Evolutionary conservation across 2,888 invertebrate species (phyloP).

Genomic region (Macrophya annulata): DNA sequence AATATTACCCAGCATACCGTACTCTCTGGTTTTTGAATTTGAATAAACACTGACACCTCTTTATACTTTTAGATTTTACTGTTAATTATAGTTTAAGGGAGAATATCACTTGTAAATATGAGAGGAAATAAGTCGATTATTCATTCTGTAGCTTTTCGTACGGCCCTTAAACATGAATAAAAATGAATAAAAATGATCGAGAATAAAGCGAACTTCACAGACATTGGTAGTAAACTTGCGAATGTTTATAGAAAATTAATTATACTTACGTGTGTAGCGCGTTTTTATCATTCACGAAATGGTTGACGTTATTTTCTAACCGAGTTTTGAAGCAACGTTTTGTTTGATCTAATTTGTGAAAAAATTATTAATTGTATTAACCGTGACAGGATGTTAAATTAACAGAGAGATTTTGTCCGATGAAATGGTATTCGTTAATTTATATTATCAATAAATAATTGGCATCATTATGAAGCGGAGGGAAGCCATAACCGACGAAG

Average conservation of each 20-base stretch:
- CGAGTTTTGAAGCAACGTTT: not conserved
- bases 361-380: not conserved
- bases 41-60: not conserved
- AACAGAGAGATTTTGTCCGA: not conserved
- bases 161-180: not conserved
- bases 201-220: not conserved
- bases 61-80: not conserved
- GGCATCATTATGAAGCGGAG: slow-evolving; percentile 61
- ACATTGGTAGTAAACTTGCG: not conserved
- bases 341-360: not conserved
- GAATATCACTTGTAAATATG: not conserved
- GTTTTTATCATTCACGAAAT: not conserved
- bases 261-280: not conserved
- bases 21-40: slow-evolving; percentile 10
- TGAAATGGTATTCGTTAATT: not conserved
- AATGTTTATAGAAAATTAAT: not conserved
- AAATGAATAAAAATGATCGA: not conserved
- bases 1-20: slow-evolving; percentile 10
- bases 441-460: not conserved
- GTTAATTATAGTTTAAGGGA: not conserved
- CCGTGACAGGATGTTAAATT: not conserved
- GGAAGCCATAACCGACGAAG: slow-evolving; percentile 64
- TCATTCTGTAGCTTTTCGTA: not conserved
- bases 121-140: not conserved
- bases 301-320: not conserved